phyloP scores from a whole-genome alignment of 2,113 vertebrate species.

The Peromyscus leucopus region DNA sequence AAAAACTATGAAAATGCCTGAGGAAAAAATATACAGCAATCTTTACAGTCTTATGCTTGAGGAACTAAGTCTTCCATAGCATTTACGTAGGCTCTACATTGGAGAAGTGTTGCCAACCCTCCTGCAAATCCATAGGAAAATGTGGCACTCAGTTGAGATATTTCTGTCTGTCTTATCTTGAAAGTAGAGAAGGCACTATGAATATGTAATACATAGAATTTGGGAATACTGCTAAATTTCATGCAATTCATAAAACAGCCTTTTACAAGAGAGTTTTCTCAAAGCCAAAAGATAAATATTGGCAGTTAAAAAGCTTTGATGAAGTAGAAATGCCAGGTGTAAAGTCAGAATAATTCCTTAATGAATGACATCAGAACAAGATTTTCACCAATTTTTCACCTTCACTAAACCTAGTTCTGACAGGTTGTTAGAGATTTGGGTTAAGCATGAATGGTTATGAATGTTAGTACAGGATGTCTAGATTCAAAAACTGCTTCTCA shows the following conservation, averaged over 20 bases:
- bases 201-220: background rate
- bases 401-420: background rate
- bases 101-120: accelerated
- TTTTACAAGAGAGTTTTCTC: background rate
- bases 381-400: background rate
- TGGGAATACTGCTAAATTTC: background rate
- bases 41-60: background rate
- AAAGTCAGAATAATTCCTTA: background rate
- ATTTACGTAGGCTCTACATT: background rate
- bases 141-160: background rate
- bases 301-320: background rate
- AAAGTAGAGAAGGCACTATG: background rate
- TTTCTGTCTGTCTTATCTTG: background rate
- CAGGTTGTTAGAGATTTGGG: background rate
- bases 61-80: background rate
- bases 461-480: background rate
- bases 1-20: background rate
- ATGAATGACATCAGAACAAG: background rate
- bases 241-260: background rate
- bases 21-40: background rate
- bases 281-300: background rate
- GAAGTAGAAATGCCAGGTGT: background rate
- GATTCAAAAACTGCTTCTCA: background rate
- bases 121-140: background rate
- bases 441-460: background rate